These are phyloP conservation scores for Saxidomus purpurata DNA, from an alignment of 1,140 invertebrate species.

Conservation along the genomic window DNA sequence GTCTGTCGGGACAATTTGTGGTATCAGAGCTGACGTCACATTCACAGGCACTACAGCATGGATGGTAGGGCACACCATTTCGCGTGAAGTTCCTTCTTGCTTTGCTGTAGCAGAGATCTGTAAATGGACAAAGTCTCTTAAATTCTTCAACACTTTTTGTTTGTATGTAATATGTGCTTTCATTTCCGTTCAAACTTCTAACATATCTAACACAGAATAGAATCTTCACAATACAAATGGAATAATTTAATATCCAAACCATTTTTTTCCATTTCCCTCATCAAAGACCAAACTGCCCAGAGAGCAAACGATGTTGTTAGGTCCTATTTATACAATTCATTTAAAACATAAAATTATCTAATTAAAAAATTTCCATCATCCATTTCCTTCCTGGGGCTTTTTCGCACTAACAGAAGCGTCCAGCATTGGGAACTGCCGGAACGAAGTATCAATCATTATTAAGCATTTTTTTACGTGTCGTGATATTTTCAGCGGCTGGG, in stretches of 20 bases:
- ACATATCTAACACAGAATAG: neutral
- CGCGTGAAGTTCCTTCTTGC: neutral
- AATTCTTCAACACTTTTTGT: conserved; percentile 3
- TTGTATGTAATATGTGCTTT: neutral
- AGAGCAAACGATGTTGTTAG: too few species aligned
- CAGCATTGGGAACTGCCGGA: too few species aligned
- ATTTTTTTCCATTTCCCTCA: too few species aligned
- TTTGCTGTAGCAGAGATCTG: conserved; percentile 6
- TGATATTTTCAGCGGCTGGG: too few species aligned
- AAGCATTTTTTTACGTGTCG: too few species aligned
- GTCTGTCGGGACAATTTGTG: neutral
- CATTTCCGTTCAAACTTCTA: neutral
- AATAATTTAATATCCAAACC: neutral
- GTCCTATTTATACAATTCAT: too few species aligned
- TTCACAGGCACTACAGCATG: neutral
- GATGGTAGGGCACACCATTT: neutral
- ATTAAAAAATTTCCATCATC: too few species aligned
- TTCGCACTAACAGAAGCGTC: too few species aligned
- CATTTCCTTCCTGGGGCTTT: too few species aligned
- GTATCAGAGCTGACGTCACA: neutral
- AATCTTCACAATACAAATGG: neutral
- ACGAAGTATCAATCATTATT: too few species aligned
- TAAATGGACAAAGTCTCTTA: neutral
- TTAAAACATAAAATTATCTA: too few species aligned
- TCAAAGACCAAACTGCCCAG: too few species aligned